Conservation (phyloP, 2,888 invertebrate genomes). For the Phengaris alcon region DNA sequence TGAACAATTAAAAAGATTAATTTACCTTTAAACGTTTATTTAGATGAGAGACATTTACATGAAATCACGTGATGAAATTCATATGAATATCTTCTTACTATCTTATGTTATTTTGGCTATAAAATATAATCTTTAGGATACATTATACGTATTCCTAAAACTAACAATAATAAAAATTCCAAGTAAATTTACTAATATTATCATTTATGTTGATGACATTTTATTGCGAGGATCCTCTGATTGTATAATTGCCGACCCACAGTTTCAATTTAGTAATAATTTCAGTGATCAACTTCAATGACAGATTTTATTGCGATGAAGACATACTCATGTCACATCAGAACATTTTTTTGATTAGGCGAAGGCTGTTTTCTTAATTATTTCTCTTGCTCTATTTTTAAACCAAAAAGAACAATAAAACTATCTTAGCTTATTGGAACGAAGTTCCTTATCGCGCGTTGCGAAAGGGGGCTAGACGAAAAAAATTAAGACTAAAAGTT, state of each 20-base stretch:
- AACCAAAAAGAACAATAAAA: no score
- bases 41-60: no score
- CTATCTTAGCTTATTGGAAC: no score
- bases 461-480: no score
- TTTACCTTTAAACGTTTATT: no score
- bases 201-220: not conserved
- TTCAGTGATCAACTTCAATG: not conserved
- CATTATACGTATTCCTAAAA: not conserved
- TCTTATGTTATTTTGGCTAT: not conserved
- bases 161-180: not conserved
- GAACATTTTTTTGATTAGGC: not conserved
- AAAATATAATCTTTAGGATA: not conserved
- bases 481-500: no score
- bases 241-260: not conserved
- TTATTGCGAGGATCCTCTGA: not conserved
- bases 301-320: conserved; percentile 5
- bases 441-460: no score
- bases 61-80: no score
- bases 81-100: no score
- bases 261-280: conserved; percentile 9
- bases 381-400: no score
- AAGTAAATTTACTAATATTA: not conserved
- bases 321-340: not conserved
- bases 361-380: not conserved
- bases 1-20: no score